A percentile compares a stretch with the other conserved stretches of the same genome.
phyloP scores from a whole-genome alignment of 1,140 invertebrate species.

The Papilio polyxenes region DNA sequence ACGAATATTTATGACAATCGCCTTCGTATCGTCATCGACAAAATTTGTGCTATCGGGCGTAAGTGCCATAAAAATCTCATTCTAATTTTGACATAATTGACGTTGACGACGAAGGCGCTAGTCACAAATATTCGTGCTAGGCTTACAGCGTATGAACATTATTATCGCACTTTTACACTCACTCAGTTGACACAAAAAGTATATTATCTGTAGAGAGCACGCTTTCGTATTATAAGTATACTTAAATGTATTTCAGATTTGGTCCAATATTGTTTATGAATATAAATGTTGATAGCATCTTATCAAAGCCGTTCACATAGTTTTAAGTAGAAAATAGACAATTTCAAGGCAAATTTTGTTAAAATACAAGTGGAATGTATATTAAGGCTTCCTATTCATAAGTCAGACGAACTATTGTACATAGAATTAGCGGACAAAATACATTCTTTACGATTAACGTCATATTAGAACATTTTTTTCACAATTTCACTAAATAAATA shows the following conservation, averaged over 20 bases:
- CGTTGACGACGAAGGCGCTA: too few relatives aligned
- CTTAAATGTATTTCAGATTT: slow-evolving; percentile 62
- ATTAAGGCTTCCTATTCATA: slow-evolving; percentile 73
- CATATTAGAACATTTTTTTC: neutral
- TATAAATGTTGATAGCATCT: slow-evolving; percentile 42
- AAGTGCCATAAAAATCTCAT: too few relatives aligned
- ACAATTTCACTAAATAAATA: slow-evolving; percentile 8
- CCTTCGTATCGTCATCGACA: too few relatives aligned
- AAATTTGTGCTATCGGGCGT: too few relatives aligned
- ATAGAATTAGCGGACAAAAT: slow-evolving; percentile 38
- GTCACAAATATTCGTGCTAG: too few relatives aligned
- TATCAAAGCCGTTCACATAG: slow-evolving; percentile 46
- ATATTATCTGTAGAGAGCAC: slow-evolving; percentile 65
- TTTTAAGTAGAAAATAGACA: slow-evolving; percentile 61
- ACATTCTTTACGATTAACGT: neutral
- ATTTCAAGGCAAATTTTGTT: slow-evolving; percentile 65
- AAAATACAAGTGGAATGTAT: slow-evolving; percentile 79
- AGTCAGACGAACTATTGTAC: slow-evolving; percentile 61
- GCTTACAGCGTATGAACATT: neutral
- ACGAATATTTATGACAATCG: too few relatives aligned
- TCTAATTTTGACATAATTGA: too few relatives aligned
- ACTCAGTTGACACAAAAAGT: slow-evolving; percentile 42
- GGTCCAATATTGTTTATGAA: slow-evolving; percentile 66
- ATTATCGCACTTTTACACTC: slow-evolving; percentile 27
- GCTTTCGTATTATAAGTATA: slow-evolving; percentile 45